These are phyloP conservation scores for Aegotheles bennettii DNA, from an alignment of 2,113 vertebrate genomes.

Conservation along the genomic window DNA sequence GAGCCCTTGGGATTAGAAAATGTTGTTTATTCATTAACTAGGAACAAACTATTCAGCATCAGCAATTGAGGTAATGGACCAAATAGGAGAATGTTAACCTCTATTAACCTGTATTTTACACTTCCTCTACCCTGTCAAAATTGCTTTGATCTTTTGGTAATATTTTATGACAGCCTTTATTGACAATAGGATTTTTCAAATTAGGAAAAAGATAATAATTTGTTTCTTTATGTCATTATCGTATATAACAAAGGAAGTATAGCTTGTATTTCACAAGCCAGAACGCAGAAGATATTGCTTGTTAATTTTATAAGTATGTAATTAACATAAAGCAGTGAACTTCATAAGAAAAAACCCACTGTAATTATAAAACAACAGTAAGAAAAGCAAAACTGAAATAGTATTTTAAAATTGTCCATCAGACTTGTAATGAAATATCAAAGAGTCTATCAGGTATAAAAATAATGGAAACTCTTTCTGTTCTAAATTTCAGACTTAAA, in stretches of 20 bases:
- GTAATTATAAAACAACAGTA: background rate
- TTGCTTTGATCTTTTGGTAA: background rate
- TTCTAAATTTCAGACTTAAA: background rate
- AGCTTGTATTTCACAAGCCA: background rate
- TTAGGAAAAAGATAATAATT: background rate
- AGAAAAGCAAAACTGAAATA: background rate
- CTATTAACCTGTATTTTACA: slow-evolving; percentile 25
- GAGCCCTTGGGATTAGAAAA: background rate
- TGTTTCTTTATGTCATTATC: background rate
- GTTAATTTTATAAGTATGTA: background rate
- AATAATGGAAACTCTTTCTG: background rate
- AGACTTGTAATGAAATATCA: background rate
- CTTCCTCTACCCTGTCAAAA: background rate
- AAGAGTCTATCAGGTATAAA: background rate
- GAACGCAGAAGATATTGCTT: background rate
- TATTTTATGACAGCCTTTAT: background rate
- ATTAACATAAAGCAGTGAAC: background rate
- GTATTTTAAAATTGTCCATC: background rate
- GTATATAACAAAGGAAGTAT: background rate
- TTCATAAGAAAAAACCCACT: no score
- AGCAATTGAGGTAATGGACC: background rate
- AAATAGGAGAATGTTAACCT: slow-evolving; percentile 5
- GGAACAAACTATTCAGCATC: background rate
- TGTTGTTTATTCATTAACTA: slow-evolving; percentile 35
- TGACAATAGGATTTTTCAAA: background rate